A percentile compares a stretch with the other conserved stretches of the same genome.
These are phyloP conservation scores for Tipula unca DNA, from an alignment of 2,888 invertebrate genomes.

Conservation along the genomic window DNA sequence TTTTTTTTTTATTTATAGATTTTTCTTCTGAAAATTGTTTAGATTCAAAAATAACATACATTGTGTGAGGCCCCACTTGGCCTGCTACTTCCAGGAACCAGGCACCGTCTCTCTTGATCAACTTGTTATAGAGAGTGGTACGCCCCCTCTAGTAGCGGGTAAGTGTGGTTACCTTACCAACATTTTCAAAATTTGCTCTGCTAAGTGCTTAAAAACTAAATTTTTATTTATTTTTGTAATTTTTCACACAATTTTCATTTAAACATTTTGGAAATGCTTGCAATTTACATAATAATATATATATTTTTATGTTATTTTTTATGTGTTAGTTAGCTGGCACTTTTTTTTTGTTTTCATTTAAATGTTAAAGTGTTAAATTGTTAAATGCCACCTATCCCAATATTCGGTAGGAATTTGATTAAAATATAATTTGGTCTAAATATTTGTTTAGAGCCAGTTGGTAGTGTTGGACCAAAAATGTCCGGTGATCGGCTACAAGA, in stretches of 20 bases:
- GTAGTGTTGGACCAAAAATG: constrained; percentile 56
- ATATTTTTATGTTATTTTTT: not conserved
- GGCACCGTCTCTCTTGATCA: constrained; percentile 8
- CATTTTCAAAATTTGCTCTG: not conserved
- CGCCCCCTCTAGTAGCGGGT: constrained; percentile 30
- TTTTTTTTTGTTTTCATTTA: not conserved
- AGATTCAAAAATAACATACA: not conserved
- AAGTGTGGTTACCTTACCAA: constrained; percentile 26
- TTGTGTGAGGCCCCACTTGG: constrained; percentile 22
- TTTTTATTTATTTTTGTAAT: not conserved
- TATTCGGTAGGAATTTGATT: not conserved
- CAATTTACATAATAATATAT: not conserved
- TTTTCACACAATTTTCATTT: not conserved
- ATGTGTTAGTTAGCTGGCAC: not conserved
- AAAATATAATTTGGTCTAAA: not conserved
- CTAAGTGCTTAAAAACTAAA: not conserved
- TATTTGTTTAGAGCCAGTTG: constrained; percentile 51
- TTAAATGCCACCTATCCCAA: not conserved
- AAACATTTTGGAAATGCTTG: not conserved
- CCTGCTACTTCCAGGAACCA: constrained; percentile 29
- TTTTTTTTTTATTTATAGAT: constrained; percentile 15
- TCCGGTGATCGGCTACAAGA: constrained; percentile 49
- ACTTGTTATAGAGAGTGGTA: constrained; percentile 10
- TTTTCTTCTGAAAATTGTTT: not conserved
- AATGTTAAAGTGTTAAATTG: not conserved